These are phyloP conservation scores for Chaetops frenatus DNA, from an alignment of 2,113 vertebrate species.

Conservation along the genomic window DNA sequence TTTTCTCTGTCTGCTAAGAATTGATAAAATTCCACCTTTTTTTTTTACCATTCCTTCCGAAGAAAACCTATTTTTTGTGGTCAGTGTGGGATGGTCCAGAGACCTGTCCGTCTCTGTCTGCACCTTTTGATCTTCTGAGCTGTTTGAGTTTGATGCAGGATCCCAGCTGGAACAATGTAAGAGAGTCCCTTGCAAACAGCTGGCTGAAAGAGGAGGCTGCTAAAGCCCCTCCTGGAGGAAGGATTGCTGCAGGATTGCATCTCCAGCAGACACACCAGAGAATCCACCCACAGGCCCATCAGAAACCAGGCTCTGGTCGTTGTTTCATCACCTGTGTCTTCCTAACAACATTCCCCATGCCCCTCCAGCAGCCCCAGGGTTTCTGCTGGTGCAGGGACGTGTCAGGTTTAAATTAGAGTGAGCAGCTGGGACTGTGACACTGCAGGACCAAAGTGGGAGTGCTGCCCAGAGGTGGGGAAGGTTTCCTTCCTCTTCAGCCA, in stretches of 20 bases:
- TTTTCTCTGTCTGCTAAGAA: background rate
- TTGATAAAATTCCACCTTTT: background rate
- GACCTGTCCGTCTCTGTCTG: background rate
- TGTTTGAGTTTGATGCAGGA: background rate
- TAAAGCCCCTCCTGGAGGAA: background rate
- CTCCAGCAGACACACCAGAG: background rate
- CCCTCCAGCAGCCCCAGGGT: background rate
- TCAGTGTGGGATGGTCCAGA: background rate
- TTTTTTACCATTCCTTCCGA: background rate
- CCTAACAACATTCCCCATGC: background rate
- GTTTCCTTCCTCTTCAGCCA: background rate
- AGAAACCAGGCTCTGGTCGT: background rate
- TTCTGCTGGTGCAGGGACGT: background rate
- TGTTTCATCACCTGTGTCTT: background rate
- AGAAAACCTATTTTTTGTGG: background rate
- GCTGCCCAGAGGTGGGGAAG: background rate
- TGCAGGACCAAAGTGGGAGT: accelerated
- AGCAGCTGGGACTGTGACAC: background rate
- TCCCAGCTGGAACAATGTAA: background rate
- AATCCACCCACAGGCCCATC: background rate
- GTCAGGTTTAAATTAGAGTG: background rate
- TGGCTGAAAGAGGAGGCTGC: background rate
- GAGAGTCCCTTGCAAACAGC: background rate
- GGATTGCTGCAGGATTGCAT: background rate
- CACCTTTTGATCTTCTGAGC: background rate